Base-by-base conservation (phyloP, 2,797 vertebrate species). In the Mallotus villosus region DNA sequence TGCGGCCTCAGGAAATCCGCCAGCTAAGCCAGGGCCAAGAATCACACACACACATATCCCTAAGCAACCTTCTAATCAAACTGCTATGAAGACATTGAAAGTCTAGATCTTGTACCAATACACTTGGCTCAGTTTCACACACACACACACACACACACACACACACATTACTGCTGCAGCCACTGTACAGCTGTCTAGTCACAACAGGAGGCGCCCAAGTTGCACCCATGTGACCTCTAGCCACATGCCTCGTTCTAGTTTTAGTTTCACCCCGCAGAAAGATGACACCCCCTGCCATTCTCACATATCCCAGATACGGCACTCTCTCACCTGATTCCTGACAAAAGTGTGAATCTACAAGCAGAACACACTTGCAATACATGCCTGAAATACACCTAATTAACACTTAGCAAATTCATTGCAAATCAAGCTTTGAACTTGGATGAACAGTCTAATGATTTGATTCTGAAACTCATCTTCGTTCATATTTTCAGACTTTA, bases 211-310 rank as follows among this genome's bases (percentile, higher is more conserved):
- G 78, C 72, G 61, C 65, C 81, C 63, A 69, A 79, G 79, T 76
- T 81, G 77, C 29, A 72, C 70, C 75, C 76, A 84, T 82, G 80
- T 88, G 80, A 88, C 64, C 78, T 63, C 59, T 32, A 76, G 65
- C 74, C 79, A 78, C 81, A 85, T 79, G 80, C 75, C 79, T 74
- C 2, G 41, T 77, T 77, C 81, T 72, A 82, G 74, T 84, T 86
- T 87, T 80, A 87, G 78, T 86, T 87, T 81, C n/a, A 77, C 80
- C 79, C 74, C 68, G 59, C 34, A 65, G 76, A 78, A 80, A 80
- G 83, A 70, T 74, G 57, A 73, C 76, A 72, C 51, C 72, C 72
- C 60, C 22, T n/a, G 70, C 74, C 80, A 74, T 85, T 82, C 74
- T 74, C 77, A 70, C 73, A 76, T 76, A 78, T 77, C 66, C 49